A percentile compares a stretch with the other conserved stretches of the same genome.
Evolutionary conservation across 30 jellyfish, hydroid and myxozoan genomes (phyloP).

Genomic region (Hydractinia symbiolongicarpus): DNA sequence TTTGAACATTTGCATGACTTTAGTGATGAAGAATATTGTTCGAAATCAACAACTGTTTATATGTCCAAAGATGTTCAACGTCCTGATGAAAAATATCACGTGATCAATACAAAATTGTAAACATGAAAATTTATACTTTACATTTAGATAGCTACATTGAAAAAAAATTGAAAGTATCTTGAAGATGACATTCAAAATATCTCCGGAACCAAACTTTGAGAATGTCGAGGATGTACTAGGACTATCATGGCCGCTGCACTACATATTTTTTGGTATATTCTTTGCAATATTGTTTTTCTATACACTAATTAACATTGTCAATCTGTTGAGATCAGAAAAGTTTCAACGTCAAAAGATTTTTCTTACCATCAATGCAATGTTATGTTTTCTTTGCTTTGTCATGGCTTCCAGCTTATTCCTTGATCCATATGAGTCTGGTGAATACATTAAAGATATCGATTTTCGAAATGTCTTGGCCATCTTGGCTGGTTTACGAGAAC

Average conservation of each 20-base stretch:
- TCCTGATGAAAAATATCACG: too few relatives aligned
- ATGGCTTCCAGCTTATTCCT: neutral
- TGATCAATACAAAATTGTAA: too few relatives aligned
- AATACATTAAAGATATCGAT: neutral
- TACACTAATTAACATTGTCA: neutral
- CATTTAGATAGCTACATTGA: too few relatives aligned
- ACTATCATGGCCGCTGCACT: neutral
- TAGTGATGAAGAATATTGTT: too few relatives aligned
- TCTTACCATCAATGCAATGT: neutral
- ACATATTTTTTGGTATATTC: neutral
- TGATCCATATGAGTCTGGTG: conserved; percentile 1
- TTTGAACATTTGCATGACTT: too few relatives aligned
- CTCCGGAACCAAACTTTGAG: conserved; percentile 14
- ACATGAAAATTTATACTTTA: too few relatives aligned
- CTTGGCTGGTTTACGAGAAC: neutral
- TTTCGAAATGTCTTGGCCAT: neutral
- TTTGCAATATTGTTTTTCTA: neutral
- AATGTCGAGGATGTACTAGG: neutral
- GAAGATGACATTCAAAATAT: neutral
- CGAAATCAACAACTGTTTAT: too few relatives aligned
- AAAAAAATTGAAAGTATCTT: too few relatives aligned
- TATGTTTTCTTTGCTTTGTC: neutral
- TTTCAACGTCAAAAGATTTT: neutral
- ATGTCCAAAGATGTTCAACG: too few relatives aligned
- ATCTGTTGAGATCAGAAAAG: neutral